Base-by-base conservation (phyloP, 1,140 invertebrate genomes). In the Papilio xuthus region DNA sequence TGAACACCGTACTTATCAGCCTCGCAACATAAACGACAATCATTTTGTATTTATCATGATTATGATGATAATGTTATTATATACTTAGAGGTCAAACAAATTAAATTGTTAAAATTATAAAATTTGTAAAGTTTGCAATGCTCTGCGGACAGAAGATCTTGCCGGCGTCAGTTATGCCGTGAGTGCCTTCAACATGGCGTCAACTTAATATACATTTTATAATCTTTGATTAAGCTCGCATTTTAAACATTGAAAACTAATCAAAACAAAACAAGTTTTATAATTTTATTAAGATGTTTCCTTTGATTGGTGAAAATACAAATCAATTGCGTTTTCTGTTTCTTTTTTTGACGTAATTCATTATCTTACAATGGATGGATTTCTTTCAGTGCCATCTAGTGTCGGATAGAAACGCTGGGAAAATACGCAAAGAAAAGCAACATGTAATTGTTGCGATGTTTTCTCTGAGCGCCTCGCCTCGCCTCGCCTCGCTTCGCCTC, bases 331-430 rank as follows among this genome's bases (percentile, higher is more conserved):
- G 70, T 60, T 42, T 60, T 20, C 77, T 32, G 72, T 73, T 69
- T 73, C n/a, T 13, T 4, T 79, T 79, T 81, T 79, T 78, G 70
- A 23, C n/a, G 20, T 78, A 69, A 47, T 79, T 77, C 73, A 79
- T 79, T 83, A 75, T 73, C 42, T 28, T 80, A 86, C 83, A 86
- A 86, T 86, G 72, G 81, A 20, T n/a, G 78, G 47, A 42, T 81
- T 89, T 89, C 81, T 86, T 84, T 77, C 79, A 86, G 79, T 84
- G 90, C 87, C 89, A 86, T 88, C 88, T 90, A 81, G 83, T 80
- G 85, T 83, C 83, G 83, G 83, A 82, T 90, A 90, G 89, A 89
- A 87, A 92, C 84, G 88, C 80, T 89, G 85, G 87, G 85, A 83
- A 90, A 84, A 80, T 82, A 69, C 32, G n/a, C 13, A 42, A 67